Evolutionary conservation across 2,888 invertebrate genomes (phyloP), one percentile per base, ranked within the genome.

Genomic region (Melangyna quadrimaculata): DNA sequence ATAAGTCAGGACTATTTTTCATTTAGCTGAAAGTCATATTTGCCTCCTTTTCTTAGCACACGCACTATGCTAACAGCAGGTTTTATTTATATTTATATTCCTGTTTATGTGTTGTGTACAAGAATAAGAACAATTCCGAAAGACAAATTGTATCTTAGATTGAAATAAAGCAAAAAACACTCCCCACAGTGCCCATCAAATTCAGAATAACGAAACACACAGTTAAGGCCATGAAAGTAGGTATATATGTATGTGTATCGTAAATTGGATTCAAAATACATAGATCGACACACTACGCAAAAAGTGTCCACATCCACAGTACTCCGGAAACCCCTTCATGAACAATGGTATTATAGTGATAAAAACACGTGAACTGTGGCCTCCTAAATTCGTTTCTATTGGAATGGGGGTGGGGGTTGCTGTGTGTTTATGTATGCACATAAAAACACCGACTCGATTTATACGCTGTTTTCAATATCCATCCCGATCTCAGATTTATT

Each of bases 401-500:
- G 7, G 14, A 14, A 5, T 14, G 12, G 27, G 48, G 22, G 3
- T 1, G 45, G 19, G 6, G 12, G 12, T 9, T 22, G 1, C 1
- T 19, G 12, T 19, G 22, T 61, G 29, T 19, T 45, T 45, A 22
- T 48, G 14, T 14, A 29, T 45, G 27, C 9, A 40, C 29, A 35
- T 37, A 27, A 29, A 27, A 43, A 22, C 29, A 43, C 40, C 43
- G 12, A 32, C 17, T 65, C 43, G 45, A 32, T 65, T 48, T 48
- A 27, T 29, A 19, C 10, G 10, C 7, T 24, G 63, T n/a, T 12
- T 45, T 5, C 29, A 43, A 45, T 22, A 65, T 65, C 27, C 29
- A 29, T 65, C 19, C 45, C 29, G 17, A 19, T 43, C 29, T 65
- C 45, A 10, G 59, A 59, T 37, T 59, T 59, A 59, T 61, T 61